A percentile compares a stretch with the other conserved stretches of the same genome.
phyloP scores from a whole-genome alignment of 2,113 vertebrate species.

The Pangasianodon gigas region DNA sequence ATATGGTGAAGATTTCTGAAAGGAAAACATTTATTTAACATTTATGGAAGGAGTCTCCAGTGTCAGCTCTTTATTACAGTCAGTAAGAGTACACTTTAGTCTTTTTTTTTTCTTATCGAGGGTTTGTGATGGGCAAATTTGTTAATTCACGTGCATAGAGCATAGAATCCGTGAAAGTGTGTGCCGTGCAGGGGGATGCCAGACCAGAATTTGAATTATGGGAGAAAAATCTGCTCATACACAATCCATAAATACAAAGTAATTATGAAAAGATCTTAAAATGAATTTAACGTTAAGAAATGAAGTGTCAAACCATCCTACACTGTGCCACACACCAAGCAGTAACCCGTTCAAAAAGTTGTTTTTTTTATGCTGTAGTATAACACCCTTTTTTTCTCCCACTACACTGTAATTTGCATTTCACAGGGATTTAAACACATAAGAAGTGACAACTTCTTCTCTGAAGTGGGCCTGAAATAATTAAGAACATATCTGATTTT shows the following conservation, averaged over 20 bases:
- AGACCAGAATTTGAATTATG: not conserved
- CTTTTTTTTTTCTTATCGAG: not conserved
- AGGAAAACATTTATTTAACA: not conserved
- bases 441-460: slow-evolving; percentile 43
- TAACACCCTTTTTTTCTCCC: not conserved
- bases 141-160: not conserved
- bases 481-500: slow-evolving; percentile 42
- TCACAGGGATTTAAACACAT: slow-evolving; percentile 40
- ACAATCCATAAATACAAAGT: not conserved
- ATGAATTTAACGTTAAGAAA: not conserved
- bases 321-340: slow-evolving; percentile 10
- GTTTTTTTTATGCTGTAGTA: slow-evolving; percentile 47
- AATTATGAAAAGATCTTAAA: not conserved
- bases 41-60: not conserved
- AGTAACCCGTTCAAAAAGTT: slow-evolving; percentile 11
- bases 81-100: not conserved
- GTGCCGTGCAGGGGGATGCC: not conserved
- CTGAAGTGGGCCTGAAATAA: slow-evolving; percentile 53
- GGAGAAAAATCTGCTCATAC: not conserved
- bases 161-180: not conserved
- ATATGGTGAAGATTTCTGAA: not conserved
- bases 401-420: slow-evolving; percentile 43
- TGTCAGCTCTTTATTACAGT: not conserved
- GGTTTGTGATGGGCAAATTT: not conserved
- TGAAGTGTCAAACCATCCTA: not conserved